Conservation (phyloP, 2,888 invertebrate species). For the Rhyacophila evoluta region DNA sequence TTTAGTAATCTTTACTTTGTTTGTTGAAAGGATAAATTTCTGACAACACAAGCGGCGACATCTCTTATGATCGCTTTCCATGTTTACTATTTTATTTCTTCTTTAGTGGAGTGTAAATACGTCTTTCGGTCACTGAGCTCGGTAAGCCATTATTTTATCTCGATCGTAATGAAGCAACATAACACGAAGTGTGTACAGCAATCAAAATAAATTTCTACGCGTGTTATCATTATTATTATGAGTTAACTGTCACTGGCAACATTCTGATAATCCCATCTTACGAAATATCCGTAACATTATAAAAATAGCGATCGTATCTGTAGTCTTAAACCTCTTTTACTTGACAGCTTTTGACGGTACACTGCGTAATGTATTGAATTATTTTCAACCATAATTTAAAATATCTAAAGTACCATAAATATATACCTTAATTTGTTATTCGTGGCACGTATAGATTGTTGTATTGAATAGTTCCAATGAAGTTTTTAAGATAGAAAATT, state of each 20-base stretch:
- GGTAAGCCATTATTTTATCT: neutral
- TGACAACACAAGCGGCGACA: too few species aligned
- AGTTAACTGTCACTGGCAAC: neutral
- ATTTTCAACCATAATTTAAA: too few species aligned
- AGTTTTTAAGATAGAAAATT: too few species aligned
- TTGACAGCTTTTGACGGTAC: neutral
- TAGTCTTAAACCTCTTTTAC: neutral
- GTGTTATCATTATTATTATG: conserved; percentile 5
- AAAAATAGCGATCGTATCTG: neutral
- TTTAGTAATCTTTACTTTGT: too few species aligned
- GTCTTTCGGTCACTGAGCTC: neutral
- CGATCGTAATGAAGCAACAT: neutral
- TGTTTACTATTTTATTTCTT: too few species aligned
- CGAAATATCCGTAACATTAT: neutral
- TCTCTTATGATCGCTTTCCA: too few species aligned
- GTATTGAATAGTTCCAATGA: too few species aligned
- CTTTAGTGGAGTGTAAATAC: neutral
- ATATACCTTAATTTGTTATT: too few species aligned
- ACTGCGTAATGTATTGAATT: too few species aligned
- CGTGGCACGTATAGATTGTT: too few species aligned
- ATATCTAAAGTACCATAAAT: too few species aligned
- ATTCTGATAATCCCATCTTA: neutral
- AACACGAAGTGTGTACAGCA: neutral
- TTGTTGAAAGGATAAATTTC: too few species aligned
- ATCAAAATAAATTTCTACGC: neutral